Conservation (phyloP, 2,888 invertebrate genomes). For the Willowsia nigromaculata region DNA sequence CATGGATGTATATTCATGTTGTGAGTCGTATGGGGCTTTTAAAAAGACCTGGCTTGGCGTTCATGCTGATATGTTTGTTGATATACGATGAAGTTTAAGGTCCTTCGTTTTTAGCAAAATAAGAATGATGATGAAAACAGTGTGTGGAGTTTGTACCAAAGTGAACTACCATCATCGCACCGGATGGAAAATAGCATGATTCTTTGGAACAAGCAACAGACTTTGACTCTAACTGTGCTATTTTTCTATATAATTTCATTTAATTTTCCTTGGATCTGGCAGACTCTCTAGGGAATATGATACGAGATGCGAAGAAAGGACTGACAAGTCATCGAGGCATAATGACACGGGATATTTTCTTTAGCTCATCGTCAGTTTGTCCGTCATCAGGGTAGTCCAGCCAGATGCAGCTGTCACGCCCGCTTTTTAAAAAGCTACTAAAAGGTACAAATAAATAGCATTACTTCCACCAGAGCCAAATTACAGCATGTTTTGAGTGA, state of each 20-base stretch:
- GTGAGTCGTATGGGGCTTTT: background rate
- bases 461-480: no score
- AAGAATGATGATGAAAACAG: background rate
- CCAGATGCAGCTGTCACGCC: background rate
- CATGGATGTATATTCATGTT: background rate
- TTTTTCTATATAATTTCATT: background rate
- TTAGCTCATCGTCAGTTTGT: background rate
- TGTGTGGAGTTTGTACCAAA: no score
- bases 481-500: no score
- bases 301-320: background rate
- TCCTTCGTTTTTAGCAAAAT: constrained; percentile 15
- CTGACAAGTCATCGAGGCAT: background rate
- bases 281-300: background rate
- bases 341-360: constrained; percentile 18
- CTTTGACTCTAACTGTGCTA: background rate
- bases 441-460: no score
- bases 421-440: background rate
- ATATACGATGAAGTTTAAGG: constrained; percentile 47
- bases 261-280: background rate
- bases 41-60: background rate
- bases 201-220: background rate
- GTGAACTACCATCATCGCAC: no score
- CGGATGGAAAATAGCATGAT: background rate
- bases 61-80: constrained; percentile 17
- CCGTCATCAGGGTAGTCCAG: background rate